Conservation (phyloP, 2,797 vertebrate genomes). For the Bradypus variegatus region DNA sequence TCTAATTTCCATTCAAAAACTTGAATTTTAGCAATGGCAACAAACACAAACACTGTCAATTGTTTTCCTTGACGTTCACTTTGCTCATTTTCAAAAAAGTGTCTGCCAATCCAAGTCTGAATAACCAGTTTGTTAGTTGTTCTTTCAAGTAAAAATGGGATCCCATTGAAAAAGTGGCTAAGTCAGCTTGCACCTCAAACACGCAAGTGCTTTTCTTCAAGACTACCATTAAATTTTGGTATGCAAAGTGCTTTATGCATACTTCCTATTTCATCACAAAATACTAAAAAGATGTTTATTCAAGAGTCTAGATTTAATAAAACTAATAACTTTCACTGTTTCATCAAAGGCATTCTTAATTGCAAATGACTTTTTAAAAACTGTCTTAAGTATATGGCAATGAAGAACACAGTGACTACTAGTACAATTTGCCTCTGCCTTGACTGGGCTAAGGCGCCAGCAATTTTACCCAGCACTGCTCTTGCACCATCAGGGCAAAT, state of each 20-base stretch:
- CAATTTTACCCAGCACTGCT: not conserved
- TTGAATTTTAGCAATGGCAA: not conserved
- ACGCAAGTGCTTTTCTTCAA: not conserved
- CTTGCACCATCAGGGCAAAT: not conserved
- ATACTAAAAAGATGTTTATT: conserved; percentile 24
- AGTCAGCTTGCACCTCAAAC: not conserved
- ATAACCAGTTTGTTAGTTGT: not conserved
- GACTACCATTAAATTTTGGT: not conserved
- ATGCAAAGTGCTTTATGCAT: not conserved
- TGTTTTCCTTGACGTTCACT: conserved; percentile 11
- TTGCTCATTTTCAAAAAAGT: conserved; percentile 20
- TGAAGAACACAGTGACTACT: not conserved
- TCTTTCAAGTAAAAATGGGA: conserved; percentile 2
- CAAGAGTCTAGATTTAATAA: not conserved
- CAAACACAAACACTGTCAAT: conserved; percentile 4
- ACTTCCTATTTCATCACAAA: conserved; percentile 1
- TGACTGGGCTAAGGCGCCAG: not conserved
- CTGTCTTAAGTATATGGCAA: not conserved
- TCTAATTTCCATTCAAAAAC: conserved; percentile 20
- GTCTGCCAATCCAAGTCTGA: not conserved
- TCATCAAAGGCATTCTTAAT: conserved; percentile 21
- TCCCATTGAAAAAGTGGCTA: not conserved
- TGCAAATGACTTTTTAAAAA: not conserved
- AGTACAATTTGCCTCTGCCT: not conserved
- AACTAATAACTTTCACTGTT: conserved; percentile 9